Evolutionary conservation across 2,113 vertebrate genomes (phyloP).

Genomic region (Cebidichthys violaceus): DNA sequence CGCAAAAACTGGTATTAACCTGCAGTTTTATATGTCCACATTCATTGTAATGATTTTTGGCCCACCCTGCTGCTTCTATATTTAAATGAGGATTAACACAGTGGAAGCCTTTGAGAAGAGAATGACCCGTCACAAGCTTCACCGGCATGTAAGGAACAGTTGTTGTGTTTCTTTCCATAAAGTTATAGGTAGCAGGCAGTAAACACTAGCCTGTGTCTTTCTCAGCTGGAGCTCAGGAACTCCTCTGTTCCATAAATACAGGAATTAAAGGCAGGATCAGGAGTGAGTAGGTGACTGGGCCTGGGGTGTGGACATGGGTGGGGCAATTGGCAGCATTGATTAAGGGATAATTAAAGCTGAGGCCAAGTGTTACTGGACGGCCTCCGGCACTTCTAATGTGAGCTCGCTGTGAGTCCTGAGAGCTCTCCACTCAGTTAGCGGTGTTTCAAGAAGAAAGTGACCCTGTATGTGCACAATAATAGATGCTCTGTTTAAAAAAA

Average conservation of each 20-base stretch:
- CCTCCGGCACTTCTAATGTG: constrained; percentile 43
- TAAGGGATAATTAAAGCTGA: constrained; percentile 66
- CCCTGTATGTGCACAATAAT: constrained; percentile 36
- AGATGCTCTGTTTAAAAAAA: constrained; percentile 40
- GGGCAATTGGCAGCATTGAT: constrained; percentile 62
- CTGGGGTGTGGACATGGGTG: constrained; percentile 38
- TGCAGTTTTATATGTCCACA: background rate
- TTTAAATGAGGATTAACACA: constrained; percentile 59
- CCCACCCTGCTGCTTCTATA: constrained; percentile 28
- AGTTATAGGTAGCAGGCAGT: constrained; percentile 62
- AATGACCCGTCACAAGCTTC: constrained; percentile 51
- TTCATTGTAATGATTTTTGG: background rate
- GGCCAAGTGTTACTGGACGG: constrained; percentile 54
- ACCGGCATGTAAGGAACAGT: constrained; percentile 64
- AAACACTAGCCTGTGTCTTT: constrained; percentile 60
- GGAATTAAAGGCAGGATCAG: constrained; percentile 54
- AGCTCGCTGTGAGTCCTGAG: constrained; percentile 40
- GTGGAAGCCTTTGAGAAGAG: constrained; percentile 56
- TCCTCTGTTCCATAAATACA: constrained; percentile 76
- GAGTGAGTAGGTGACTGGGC: constrained; percentile 40
- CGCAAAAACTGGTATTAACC: background rate
- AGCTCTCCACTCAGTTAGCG: constrained; percentile 34
- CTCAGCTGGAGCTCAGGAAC: constrained; percentile 69
- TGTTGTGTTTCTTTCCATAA: constrained; percentile 66
- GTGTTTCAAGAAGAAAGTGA: constrained; percentile 32